Conservation (phyloP, 2,797 vertebrate species). For the Coluber constrictor region DNA sequence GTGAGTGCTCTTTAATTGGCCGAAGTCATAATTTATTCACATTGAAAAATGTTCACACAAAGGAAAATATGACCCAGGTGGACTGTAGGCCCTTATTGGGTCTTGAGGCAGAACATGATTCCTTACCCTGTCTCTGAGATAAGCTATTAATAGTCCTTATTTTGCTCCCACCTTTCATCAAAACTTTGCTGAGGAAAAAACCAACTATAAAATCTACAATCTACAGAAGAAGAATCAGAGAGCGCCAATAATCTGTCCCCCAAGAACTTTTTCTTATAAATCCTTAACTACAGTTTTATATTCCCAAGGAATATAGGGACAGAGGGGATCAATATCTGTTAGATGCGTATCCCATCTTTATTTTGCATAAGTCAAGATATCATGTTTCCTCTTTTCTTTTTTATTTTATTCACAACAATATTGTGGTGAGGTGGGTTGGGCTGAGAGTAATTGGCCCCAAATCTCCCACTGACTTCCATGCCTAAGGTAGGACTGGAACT, state of each 20-base stretch:
- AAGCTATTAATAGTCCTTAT: not conserved
- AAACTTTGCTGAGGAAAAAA: not conserved
- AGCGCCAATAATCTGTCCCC: not conserved
- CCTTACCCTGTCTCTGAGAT: not conserved
- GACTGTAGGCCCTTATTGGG: not conserved
- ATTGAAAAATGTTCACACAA: not conserved
- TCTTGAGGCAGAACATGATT: not conserved
- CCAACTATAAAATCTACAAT: not conserved
- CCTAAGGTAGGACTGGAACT: not conserved
- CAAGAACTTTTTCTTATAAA: not conserved
- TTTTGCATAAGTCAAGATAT: not conserved
- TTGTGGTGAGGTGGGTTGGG: not conserved
- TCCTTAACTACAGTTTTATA: not conserved
- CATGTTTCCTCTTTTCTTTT: not conserved
- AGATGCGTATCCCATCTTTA: not conserved
- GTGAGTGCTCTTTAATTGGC: slow-evolving; percentile 2
- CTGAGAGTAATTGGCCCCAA: not conserved
- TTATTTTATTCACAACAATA: not conserved
- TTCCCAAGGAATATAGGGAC: not conserved
- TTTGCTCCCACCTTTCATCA: not conserved
- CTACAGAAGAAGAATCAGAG: not conserved
- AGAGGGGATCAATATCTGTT: not conserved
- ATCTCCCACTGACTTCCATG: not conserved
- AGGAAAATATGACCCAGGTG: not conserved
- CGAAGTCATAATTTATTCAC: slow-evolving; percentile 22